Conservation (phyloP, 2,797 vertebrate genomes). For the Jordanella pulchra region DNA sequence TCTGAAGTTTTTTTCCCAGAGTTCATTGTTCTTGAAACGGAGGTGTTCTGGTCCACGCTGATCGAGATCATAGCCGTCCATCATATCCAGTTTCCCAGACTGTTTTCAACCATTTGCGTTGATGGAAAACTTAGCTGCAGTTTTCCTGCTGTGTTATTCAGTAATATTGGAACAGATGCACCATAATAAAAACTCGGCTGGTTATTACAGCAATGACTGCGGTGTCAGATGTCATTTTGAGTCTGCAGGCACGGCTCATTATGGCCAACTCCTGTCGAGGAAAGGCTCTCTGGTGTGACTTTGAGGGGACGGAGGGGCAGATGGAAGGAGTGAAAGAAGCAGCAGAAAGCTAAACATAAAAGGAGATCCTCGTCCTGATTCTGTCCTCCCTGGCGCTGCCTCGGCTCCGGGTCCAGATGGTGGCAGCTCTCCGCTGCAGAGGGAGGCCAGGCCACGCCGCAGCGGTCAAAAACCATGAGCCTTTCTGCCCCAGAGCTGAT, state of each 20-base stretch:
- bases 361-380: constrained; percentile 25
- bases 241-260: constrained; percentile 16
- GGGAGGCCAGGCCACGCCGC: constrained; percentile 16
- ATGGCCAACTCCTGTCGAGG: background rate
- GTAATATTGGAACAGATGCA: background rate
- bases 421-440: constrained; percentile 33
- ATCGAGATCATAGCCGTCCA: too few relatives aligned
- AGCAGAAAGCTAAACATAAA: background rate
- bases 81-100: background rate
- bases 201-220: background rate
- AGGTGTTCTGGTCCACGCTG: too few relatives aligned
- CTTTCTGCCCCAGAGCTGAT: constrained; percentile 24
- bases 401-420: constrained; percentile 48
- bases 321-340: constrained; percentile 3
- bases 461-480: constrained; percentile 22
- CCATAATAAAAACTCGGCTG: background rate
- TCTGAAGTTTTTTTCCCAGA: too few relatives aligned
- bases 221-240: background rate
- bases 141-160: background rate
- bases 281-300: background rate
- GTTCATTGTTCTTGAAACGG: too few relatives aligned
- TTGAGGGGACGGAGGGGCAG: background rate
- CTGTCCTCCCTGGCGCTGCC: constrained; percentile 14
- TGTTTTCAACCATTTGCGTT: background rate
- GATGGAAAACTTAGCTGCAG: background rate